Conservation (phyloP, 2,888 invertebrate genomes). For the Drosophila pegasa region DNA sequence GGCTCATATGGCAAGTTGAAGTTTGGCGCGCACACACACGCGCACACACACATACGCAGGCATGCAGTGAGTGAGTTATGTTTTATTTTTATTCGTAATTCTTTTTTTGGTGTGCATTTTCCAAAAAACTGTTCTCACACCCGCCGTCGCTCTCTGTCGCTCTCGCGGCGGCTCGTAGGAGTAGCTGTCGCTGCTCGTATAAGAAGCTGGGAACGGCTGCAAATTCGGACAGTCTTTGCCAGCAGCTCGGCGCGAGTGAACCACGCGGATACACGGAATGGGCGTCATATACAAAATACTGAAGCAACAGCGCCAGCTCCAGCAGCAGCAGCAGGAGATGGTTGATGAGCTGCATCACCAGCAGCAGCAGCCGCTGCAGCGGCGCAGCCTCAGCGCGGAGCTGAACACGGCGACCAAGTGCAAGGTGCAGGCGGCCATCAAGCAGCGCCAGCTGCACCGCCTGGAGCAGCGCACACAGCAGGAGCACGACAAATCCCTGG, state of each 20-base stretch:
- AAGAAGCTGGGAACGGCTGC: conserved; percentile 49
- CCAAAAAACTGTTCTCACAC: conserved; percentile 43
- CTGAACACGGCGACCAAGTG: conserved; percentile 58
- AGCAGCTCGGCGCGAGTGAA: conserved; percentile 55
- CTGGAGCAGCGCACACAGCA: conserved; percentile 17
- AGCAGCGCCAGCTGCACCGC: conserved; percentile 50
- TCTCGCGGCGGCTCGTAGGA: conserved; percentile 11
- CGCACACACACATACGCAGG: conserved; percentile 17
- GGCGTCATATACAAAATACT: conserved; percentile 82
- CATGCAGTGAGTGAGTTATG: conserved; percentile 52
- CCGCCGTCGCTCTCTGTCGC: conserved; percentile 18
- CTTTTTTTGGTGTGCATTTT: conserved; percentile 58
- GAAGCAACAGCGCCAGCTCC: conserved; percentile 68
- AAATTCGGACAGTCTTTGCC: conserved; percentile 66
- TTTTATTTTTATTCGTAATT: conserved; percentile 70
- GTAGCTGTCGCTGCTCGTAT: conserved; percentile 43
- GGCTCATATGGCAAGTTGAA: conserved; percentile 53
- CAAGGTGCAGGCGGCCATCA: conserved; percentile 65
- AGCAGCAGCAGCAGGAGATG: conserved; percentile 32
- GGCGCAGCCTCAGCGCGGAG: conserved; percentile 50
- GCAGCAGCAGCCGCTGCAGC: conserved; percentile 21
- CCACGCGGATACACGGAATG: conserved; percentile 47
- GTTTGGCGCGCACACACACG: conserved; percentile 56
- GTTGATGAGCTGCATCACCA: conserved; percentile 42
- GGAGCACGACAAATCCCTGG: conserved; percentile 44